Evolutionary conservation across 2,113 vertebrate genomes (phyloP).

Genomic region (Xyrauchen texanus): DNA sequence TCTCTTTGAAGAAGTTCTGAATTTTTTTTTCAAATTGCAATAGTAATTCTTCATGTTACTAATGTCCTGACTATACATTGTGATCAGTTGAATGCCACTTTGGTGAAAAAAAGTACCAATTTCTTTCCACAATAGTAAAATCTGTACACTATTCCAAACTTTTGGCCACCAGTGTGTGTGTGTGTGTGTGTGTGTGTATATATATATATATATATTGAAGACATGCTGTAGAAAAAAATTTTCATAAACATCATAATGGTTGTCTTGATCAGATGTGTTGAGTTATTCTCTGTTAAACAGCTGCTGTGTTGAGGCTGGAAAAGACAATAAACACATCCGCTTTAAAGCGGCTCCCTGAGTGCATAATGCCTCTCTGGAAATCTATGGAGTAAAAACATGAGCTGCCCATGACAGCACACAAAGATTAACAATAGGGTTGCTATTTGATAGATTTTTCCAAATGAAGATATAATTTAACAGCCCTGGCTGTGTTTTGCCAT

Average conservation of each 20-base stretch:
- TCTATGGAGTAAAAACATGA: constrained; percentile 49
- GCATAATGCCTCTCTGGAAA: constrained; percentile 44
- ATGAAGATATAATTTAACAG: not conserved
- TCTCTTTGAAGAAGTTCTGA: too few relatives aligned
- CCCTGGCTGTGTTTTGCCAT: not conserved
- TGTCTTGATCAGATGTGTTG: not conserved
- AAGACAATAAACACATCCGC: constrained; percentile 35
- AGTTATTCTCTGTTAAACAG: not conserved
- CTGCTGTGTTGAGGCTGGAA: constrained; percentile 38
- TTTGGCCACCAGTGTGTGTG: too few relatives aligned
- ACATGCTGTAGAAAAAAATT: not conserved
- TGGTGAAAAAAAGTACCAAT: too few relatives aligned
- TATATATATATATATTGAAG: not conserved
- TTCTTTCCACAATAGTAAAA: too few relatives aligned
- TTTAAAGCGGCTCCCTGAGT: not conserved
- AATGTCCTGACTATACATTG: too few relatives aligned
- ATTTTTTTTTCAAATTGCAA: too few relatives aligned
- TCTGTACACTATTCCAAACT: too few relatives aligned
- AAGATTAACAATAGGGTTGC: constrained; percentile 57
- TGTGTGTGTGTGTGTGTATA: too few relatives aligned
- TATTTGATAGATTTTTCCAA: not conserved
- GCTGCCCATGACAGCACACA: constrained; percentile 42
- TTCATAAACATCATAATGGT: not conserved
- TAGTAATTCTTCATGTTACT: too few relatives aligned
- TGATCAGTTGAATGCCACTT: too few relatives aligned